Percentiles rank a stretch among this genome's conserved stretches.
phyloP scores from a whole-genome alignment of 2,797 vertebrate species.

The Diglossa cyanea region DNA sequence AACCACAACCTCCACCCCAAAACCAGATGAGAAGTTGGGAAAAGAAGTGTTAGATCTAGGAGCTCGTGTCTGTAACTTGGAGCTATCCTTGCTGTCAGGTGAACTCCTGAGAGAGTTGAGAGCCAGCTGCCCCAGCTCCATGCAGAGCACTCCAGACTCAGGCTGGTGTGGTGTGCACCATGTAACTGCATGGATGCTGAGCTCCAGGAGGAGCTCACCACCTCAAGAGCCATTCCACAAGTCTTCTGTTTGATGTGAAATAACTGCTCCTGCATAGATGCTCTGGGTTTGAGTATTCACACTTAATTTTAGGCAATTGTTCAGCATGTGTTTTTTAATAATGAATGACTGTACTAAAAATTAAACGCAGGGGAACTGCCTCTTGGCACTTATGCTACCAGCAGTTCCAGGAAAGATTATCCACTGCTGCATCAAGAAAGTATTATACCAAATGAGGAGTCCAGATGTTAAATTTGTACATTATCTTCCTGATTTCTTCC shows the following conservation, averaged over 20 bases:
- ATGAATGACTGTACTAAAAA: slow-evolving; percentile 18
- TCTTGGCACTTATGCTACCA: slow-evolving; percentile 26
- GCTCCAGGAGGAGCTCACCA: neutral
- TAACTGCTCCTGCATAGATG: neutral
- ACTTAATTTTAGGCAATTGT: neutral
- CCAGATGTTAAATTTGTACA: slow-evolving; percentile 70
- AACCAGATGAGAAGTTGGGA: neutral
- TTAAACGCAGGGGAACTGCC: slow-evolving; percentile 38
- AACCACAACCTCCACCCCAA: neutral
- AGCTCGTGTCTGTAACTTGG: neutral
- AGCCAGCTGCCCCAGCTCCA: neutral
- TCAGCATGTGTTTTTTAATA: neutral
- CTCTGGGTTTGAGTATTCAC: neutral
- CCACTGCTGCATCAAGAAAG: slow-evolving; percentile 31
- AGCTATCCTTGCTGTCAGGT: neutral
- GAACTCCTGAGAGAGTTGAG: neutral
- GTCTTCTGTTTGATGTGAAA: neutral
- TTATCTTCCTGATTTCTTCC: slow-evolving; percentile 56
- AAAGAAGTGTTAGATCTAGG: neutral
- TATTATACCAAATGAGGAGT: slow-evolving; percentile 44
- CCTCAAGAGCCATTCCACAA: neutral
- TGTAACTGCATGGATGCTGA: rapidly evolving
- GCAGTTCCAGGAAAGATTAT: slow-evolving; percentile 61
- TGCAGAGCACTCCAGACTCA: neutral
- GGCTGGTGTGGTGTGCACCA: rapidly evolving